Evolutionary conservation across 2,888 invertebrate species (phyloP).

Genomic region (Zygaena filipendulae): DNA sequence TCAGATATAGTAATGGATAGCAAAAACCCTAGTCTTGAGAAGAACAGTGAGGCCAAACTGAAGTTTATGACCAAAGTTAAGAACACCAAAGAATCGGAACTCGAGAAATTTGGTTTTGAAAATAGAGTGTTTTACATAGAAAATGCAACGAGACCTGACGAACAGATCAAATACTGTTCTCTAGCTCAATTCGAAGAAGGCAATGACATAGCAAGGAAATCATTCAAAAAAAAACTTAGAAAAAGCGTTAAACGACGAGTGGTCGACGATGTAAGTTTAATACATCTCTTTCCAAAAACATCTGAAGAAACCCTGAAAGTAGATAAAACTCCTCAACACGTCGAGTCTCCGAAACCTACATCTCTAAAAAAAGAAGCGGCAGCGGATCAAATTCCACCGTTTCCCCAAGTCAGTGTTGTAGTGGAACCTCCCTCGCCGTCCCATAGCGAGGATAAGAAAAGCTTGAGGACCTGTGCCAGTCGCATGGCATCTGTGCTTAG

Average conservation of each 20-base stretch:
- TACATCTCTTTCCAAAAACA: conserved; percentile 41
- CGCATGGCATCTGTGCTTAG: conserved; percentile 59
- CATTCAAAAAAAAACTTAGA: conserved; percentile 70
- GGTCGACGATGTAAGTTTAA: conserved; percentile 34
- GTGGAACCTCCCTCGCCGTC: conserved; percentile 82
- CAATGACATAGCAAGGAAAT: conserved; percentile 82
- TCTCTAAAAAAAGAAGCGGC: conserved; percentile 11
- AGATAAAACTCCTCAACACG: conserved; percentile 21
- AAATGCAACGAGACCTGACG: conserved; percentile 57
- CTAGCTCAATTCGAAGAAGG: conserved; percentile 86
- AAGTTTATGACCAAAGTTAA: conserved; percentile 64
- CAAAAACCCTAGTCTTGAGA: conserved; percentile 64
- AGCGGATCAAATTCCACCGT: conserved; percentile 24
- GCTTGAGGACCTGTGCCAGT: conserved; percentile 42
- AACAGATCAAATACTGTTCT: conserved; percentile 78
- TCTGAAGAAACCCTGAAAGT: conserved; percentile 31
- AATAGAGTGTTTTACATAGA: conserved; percentile 75
- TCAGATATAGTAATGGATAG: conserved; percentile 63
- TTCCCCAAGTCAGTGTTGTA: conserved; percentile 78
- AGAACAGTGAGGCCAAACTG: conserved; percentile 67
- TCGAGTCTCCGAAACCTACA: conserved; percentile 14
- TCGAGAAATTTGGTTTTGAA: conserved; percentile 76
- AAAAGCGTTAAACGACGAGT: conserved; percentile 55
- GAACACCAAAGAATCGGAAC: conserved; percentile 50
- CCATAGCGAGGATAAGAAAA: conserved; percentile 69